Evolutionary conservation across 2,888 invertebrate genomes (phyloP).

Genomic region (Dicyrtomina minuta): DNA sequence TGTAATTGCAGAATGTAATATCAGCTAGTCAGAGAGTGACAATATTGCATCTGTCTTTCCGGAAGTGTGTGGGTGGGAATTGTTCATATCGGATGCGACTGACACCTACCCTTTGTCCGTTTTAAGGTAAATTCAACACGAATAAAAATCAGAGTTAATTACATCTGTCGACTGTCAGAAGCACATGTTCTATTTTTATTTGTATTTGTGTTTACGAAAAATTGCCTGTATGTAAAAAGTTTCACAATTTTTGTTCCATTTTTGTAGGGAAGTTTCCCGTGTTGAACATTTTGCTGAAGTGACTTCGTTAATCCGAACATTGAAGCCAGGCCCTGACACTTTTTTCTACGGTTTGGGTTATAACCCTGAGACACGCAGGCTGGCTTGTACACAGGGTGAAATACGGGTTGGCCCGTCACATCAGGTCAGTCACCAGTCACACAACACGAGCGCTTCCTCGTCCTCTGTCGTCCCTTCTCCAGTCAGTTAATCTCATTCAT

Average conservation of each 20-base stretch:
- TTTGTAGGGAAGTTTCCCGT: conserved; percentile 60
- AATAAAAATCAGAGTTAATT: too few species aligned
- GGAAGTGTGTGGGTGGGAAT: conserved; percentile 56
- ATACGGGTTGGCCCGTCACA: conserved; percentile 64
- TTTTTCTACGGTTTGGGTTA: conserved; percentile 63
- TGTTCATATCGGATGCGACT: conserved; percentile 61
- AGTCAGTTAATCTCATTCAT: too few species aligned
- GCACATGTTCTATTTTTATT: too few species aligned
- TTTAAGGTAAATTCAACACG: conserved; percentile 60
- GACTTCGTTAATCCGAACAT: conserved; percentile 57
- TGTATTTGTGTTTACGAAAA: too few species aligned
- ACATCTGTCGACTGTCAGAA: too few species aligned
- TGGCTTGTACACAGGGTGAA: conserved; percentile 59
- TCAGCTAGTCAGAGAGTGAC: conserved; percentile 42
- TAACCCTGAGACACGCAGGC: conserved; percentile 60
- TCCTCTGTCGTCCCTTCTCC: too few species aligned
- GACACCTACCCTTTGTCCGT: conserved; percentile 60
- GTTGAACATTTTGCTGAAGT: conserved; percentile 61
- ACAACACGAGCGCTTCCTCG: too few species aligned
- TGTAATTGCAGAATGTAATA: conserved; percentile 31
- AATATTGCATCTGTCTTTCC: conserved; percentile 49
- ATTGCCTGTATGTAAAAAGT: too few species aligned
- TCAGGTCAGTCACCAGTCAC: conserved; percentile 59
- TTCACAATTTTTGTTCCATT: too few species aligned
- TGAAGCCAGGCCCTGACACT: conserved; percentile 59